Evolutionary conservation across 2,888 invertebrate species (phyloP).

Genomic region (Dasysyrphus albostriatus): DNA sequence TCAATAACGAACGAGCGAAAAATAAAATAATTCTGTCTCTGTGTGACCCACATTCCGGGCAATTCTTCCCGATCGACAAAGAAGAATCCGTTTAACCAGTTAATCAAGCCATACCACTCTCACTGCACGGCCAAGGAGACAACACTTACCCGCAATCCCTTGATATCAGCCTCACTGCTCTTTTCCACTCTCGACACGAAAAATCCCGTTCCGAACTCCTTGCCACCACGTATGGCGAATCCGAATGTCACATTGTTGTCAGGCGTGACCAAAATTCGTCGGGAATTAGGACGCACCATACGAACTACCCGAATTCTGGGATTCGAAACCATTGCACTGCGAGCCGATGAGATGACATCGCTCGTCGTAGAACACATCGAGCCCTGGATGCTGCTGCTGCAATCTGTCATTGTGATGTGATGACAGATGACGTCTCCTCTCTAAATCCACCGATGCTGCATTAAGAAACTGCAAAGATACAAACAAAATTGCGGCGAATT

Average conservation of each 20-base stretch:
- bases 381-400: conserved; percentile 82
- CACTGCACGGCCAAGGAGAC: conserved; percentile 14
- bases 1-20: conserved; percentile 30
- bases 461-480: conserved; percentile 56
- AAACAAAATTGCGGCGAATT: conserved; percentile 10
- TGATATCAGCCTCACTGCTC: conserved; percentile 93
- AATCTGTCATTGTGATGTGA: conserved; percentile 79
- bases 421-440: conserved; percentile 25
- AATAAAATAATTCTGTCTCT: conserved; percentile 13
- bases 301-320: conserved; percentile 87
- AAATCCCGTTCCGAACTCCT: conserved; percentile 96
- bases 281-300: conserved; percentile 85
- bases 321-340: conserved; percentile 81
- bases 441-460: conserved; percentile 42
- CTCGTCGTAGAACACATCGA: conserved; percentile 83
- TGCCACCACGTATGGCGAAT: conserved; percentile 93
- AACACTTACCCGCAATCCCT: conserved; percentile 91
- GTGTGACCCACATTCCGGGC: conserved; percentile 60
- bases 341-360: conserved; percentile 82
- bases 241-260: conserved; percentile 88
- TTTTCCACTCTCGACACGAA: conserved; percentile 95
- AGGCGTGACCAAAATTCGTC: conserved; percentile 84
- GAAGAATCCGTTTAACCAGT: conserved; percentile 57
- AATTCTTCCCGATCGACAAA: conserved; percentile 58
- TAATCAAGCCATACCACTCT: conserved; percentile 41